Conservation (phyloP, 2,113 vertebrate species). For the Equus quagga region DNA sequence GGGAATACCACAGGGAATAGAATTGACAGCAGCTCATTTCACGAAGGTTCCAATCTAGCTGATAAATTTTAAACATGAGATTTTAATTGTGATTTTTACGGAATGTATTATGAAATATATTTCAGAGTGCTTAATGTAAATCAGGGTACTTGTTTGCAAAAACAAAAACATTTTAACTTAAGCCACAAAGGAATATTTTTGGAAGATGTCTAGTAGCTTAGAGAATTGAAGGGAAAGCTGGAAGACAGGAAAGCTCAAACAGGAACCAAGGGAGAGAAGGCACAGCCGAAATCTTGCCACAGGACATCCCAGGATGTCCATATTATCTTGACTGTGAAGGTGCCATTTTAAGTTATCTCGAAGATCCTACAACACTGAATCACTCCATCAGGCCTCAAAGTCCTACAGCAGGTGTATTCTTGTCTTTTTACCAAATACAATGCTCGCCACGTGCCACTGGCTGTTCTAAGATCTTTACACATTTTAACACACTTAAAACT, state of each 20-base stretch:
- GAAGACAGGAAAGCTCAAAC: background rate
- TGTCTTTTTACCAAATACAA: background rate
- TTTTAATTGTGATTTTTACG: background rate
- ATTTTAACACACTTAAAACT: background rate
- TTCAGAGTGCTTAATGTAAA: background rate
- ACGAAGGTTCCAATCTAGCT: background rate
- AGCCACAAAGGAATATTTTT: background rate
- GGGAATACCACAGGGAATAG: background rate
- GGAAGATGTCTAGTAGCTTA: background rate
- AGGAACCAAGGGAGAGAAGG: background rate
- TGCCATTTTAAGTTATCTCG: background rate
- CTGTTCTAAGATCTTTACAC: background rate
- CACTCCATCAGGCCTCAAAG: too few relatives aligned
- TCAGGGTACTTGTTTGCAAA: background rate
- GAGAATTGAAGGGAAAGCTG: background rate
- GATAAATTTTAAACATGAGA: background rate
- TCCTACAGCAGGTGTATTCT: background rate
- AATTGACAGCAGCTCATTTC: background rate
- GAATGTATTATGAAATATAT: background rate
- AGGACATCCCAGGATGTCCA: accelerated
- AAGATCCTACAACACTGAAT: background rate
- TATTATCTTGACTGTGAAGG: background rate
- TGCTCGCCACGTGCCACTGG: background rate
- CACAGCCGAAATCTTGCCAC: accelerated
- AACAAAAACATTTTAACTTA: background rate